Evolutionary conservation across 2,113 vertebrate genomes (phyloP).

Genomic region (Bostrychus sinensis): DNA sequence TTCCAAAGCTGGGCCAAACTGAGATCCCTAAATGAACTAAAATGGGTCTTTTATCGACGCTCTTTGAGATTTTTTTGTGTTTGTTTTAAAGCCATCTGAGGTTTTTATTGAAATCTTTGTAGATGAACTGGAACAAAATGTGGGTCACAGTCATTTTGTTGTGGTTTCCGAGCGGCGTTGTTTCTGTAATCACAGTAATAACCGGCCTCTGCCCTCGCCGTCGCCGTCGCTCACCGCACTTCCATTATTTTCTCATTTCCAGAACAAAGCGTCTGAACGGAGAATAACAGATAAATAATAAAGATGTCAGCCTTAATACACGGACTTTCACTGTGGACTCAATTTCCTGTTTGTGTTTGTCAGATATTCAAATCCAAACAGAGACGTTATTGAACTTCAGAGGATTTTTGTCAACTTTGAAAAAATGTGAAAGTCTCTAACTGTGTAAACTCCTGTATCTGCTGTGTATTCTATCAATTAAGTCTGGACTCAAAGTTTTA

Average conservation of each 20-base stretch:
- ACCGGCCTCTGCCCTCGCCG: background rate
- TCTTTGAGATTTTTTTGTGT: background rate
- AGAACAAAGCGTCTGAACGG: background rate
- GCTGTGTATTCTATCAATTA: too few relatives aligned
- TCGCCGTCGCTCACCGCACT: background rate
- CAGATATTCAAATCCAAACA: too few relatives aligned
- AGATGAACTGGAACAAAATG: background rate
- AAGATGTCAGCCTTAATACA: background rate
- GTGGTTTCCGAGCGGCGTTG: background rate
- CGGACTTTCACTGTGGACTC: too few relatives aligned
- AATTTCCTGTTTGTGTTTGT: too few relatives aligned
- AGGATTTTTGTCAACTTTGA: too few relatives aligned
- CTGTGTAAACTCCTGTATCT: too few relatives aligned
- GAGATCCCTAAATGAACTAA: too few relatives aligned
- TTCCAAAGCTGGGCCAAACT: too few relatives aligned
- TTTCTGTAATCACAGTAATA: constrained; percentile 18
- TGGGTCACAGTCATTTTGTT: constrained; percentile 1
- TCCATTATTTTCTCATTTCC: background rate
- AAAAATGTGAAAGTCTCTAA: too few relatives aligned
- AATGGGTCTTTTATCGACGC: too few relatives aligned
- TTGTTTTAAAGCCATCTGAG: background rate
- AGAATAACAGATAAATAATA: background rate
- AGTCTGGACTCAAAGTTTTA: too few relatives aligned
- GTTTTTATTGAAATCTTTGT: background rate
- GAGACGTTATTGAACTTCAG: too few relatives aligned